Base-by-base conservation (phyloP, 2,888 invertebrate genomes). In the Tanytarsus gracilentus region DNA sequence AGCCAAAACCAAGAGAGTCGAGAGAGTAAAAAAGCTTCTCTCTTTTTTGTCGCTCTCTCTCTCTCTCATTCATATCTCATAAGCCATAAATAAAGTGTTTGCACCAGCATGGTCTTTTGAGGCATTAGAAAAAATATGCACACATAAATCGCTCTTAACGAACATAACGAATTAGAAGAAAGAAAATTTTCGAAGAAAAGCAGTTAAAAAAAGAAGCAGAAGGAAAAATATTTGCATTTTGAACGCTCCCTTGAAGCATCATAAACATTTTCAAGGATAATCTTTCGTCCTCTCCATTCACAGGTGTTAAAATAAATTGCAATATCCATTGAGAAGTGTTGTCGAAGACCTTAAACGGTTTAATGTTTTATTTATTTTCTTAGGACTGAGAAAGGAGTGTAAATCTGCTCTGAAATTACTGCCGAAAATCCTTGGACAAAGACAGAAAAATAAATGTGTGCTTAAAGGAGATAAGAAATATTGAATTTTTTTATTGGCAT, bases 271-370 rank as follows among this genome's bases (percentile, higher is more conserved):
- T 44, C 44, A 44, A 44, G 44, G 44, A 44, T 44, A 44, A 18
- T 44, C 23, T 23, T 23, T 21, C 21, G 23, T 7, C 8, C 23
- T 9, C 5, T 11, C 44, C 21, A 18, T 52, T 21, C 29, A 52
- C 52, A 52, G 52, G 52, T 52, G 52, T 52, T 52, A 33, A 27
- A 50, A 23, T 27, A 50, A 53, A 30, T 30, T 53, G 36, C 53
- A 29, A 23, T 36, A 23, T 36, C 36, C 25, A 5, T n/a, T 52
- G 52, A 9, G 21, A 26, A 25, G 6, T 49, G 11, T 25, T 23
- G 26, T 49, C 26, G 26, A 49, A 14, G 14, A 29, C 51, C 52
- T 25, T 52, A 52, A 52, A 52, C 33, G 52, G 52, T 52, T 52
- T 52, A 33, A 33, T 33, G 30, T 36, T 53, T 30, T 53, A 53